A percentile compares a stretch with the other conserved stretches of the same genome.
These are phyloP conservation scores for Onychorhynchus coronatus DNA, from an alignment of 2,113 vertebrate genomes.

Conservation along the genomic window DNA sequence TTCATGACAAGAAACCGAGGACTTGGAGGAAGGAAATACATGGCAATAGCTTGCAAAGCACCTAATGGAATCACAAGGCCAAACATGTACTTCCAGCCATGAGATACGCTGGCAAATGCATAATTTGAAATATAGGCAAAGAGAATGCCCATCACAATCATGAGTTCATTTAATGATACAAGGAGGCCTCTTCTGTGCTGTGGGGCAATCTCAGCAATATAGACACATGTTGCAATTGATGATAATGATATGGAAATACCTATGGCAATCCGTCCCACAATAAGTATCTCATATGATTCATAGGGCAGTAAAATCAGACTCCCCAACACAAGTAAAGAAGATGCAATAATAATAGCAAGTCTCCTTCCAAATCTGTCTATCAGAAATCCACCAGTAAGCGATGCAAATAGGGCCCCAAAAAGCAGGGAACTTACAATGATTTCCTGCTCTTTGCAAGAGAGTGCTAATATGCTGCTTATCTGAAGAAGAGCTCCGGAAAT, in stretches of 20 bases:
- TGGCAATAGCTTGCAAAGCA: conserved; percentile 80
- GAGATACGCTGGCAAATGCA: conserved; percentile 76
- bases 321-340: conserved; percentile 80
- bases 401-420: conserved; percentile 87
- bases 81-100: conserved; percentile 92
- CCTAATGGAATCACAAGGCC: conserved; percentile 86
- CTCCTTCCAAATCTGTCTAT: conserved; percentile 90
- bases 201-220: conserved; percentile 92
- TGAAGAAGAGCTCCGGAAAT: conserved; percentile 94
- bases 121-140: conserved; percentile 91
- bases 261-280: conserved; percentile 82
- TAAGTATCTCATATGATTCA: conserved; percentile 77
- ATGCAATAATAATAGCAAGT: conserved; percentile 83
- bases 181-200: conserved; percentile 87
- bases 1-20: conserved; percentile 90
- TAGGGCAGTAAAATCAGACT: conserved; percentile 77
- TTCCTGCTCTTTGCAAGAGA: conserved; percentile 90
- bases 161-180: conserved; percentile 90
- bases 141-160: conserved; percentile 91
- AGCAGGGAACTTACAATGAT: conserved; percentile 88
- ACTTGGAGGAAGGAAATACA: conserved; percentile 89
- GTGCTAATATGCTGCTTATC: conserved; percentile 78
- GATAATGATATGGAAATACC: conserved; percentile 91
- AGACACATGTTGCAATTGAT: conserved; percentile 88
- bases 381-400: conserved; percentile 84